Conservation (phyloP, 2,113 vertebrate species). For the Phyllostomus hastatus region DNA sequence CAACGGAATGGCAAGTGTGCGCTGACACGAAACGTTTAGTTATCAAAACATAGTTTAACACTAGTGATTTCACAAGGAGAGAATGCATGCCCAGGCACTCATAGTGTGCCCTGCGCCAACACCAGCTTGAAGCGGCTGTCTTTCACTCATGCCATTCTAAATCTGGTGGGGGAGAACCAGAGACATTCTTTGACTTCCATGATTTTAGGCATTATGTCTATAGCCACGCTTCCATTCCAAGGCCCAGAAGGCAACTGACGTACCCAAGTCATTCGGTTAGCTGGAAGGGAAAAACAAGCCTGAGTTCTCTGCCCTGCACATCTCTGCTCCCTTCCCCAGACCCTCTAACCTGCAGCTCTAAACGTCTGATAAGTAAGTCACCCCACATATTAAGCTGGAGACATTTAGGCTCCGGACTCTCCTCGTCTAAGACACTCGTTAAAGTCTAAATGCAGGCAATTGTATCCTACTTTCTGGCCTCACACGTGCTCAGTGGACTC, state of each 20-base stretch:
- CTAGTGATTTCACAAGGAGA: background rate
- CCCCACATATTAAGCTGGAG: background rate
- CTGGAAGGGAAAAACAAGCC: background rate
- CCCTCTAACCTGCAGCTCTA: background rate
- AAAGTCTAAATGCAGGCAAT: background rate
- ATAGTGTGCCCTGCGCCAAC: too few species aligned
- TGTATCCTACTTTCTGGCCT: background rate
- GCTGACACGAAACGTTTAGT: background rate
- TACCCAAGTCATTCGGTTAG: background rate
- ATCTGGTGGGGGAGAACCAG: background rate
- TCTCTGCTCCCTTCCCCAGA: background rate
- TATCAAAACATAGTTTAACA: background rate
- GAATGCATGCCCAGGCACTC: background rate
- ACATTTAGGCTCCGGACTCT: background rate
- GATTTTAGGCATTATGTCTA: background rate
- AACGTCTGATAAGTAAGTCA: background rate
- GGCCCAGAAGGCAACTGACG: background rate
- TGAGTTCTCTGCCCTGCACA: background rate
- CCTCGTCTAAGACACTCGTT: background rate
- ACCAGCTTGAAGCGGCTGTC: background rate
- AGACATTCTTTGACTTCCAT: background rate
- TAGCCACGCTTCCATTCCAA: background rate
- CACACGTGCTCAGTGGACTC: slow-evolving; percentile 1
- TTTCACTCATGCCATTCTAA: rapidly evolving
- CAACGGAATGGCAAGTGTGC: background rate